phyloP scores from a whole-genome alignment of 1,140 invertebrate species.

The Anastrepha obliqua region DNA sequence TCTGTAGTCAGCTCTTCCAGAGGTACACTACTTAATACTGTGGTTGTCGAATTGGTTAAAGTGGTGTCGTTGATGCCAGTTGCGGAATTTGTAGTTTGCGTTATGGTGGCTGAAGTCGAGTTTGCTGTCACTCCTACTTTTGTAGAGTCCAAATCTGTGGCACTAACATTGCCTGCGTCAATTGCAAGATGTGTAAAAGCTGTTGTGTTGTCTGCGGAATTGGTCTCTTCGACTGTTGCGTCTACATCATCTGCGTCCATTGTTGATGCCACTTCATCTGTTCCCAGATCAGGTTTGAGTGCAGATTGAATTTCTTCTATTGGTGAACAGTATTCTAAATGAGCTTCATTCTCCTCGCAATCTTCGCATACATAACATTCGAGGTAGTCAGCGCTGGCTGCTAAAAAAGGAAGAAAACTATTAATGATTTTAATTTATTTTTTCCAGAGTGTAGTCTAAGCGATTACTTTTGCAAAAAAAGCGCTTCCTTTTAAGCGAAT shows the following conservation, averaged over 20 bases:
- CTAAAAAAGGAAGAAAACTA: not conserved
- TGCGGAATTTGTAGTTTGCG: not conserved
- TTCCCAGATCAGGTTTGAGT: not conserved
- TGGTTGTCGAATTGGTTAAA: not conserved
- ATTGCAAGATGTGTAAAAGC: no score
- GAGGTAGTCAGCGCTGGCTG: not conserved
- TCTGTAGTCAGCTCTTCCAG: no score
- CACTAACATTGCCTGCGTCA: no score
- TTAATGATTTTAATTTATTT: no score
- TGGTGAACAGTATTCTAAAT: not conserved
- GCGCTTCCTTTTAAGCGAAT: no score
- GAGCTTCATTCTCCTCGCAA: slow-evolving; percentile 30
- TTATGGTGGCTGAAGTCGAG: not conserved
- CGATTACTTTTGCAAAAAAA: no score
- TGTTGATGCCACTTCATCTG: not conserved
- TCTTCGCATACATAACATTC: slow-evolving; percentile 24
- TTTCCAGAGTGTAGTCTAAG: no score
- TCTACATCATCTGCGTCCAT: not conserved
- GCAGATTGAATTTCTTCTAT: not conserved
- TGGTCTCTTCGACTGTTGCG: not conserved
- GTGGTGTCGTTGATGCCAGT: not conserved
- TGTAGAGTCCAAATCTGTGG: no score
- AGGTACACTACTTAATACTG: no score
- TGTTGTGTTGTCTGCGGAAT: not conserved
- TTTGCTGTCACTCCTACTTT: no score